Percentiles rank a stretch among this genome's conserved stretches.
phyloP scores from a whole-genome alignment of 2,888 invertebrate species.

The Napeogenes inachia region DNA sequence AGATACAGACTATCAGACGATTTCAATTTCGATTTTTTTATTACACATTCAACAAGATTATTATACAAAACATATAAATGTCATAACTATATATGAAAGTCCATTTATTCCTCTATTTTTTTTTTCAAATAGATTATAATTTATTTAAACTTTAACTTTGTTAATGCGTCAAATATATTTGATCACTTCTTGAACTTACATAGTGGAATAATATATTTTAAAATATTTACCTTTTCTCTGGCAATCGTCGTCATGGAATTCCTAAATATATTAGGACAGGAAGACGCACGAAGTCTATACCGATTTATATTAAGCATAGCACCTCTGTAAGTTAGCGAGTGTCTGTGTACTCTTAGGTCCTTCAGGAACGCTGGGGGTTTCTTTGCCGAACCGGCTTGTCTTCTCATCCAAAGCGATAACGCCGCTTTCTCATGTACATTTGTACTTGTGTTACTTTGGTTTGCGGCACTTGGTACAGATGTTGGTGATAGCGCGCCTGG shows the following conservation, averaged over 20 bases:
- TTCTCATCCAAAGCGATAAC: conserved; percentile 76
- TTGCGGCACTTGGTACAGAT: conserved; percentile 40
- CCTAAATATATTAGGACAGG: conserved; percentile 93
- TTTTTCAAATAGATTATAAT: too few relatives aligned
- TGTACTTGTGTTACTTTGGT: conserved; percentile 34
- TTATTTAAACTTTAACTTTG: too few relatives aligned
- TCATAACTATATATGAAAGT: too few relatives aligned
- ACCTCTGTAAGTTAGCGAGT: conserved; percentile 89
- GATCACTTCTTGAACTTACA: too few relatives aligned
- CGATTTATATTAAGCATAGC: conserved; percentile 91
- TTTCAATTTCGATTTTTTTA: too few relatives aligned
- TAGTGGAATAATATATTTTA: too few relatives aligned
- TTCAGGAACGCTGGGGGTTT: conserved; percentile 83
- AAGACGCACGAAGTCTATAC: conserved; percentile 88
- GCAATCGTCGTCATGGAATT: conserved; percentile 91
- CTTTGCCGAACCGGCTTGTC: conserved; percentile 68
- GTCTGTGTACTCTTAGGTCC: conserved; percentile 84
- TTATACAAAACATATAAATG: too few relatives aligned
- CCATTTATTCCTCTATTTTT: too few relatives aligned
- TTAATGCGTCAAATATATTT: too few relatives aligned
- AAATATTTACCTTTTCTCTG: conserved; percentile 79
- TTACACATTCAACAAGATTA: too few relatives aligned
- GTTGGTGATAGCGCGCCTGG: conserved; percentile 53
- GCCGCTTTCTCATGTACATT: conserved; percentile 66
- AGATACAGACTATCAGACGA: too few relatives aligned